These are phyloP conservation scores for Rhea americana DNA, from an alignment of 2,113 vertebrate species.

Conservation along the genomic window DNA sequence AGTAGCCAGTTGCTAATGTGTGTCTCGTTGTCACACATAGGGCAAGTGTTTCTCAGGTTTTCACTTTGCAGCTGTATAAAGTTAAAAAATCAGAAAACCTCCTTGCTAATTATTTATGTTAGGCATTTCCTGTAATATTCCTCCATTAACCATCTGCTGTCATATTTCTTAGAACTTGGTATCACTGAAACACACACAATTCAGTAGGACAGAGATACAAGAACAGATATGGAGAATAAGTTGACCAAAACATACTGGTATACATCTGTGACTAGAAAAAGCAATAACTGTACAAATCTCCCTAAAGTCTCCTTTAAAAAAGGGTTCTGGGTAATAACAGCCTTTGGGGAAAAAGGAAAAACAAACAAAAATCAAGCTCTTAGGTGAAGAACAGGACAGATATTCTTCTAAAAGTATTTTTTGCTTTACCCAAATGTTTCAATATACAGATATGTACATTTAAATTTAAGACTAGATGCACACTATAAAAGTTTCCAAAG, in stretches of 20 bases:
- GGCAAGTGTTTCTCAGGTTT: neutral
- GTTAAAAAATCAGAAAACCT: neutral
- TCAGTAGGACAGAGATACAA: neutral
- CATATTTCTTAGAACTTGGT: neutral
- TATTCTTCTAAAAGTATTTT: neutral
- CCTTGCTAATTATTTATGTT: neutral
- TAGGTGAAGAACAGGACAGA: neutral
- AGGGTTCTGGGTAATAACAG: neutral
- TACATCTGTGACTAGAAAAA: neutral
- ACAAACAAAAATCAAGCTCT: neutral
- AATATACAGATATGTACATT: neutral
- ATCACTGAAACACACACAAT: neutral
- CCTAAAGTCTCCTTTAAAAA: neutral
- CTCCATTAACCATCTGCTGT: neutral
- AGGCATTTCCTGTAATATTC: neutral
- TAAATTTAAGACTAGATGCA: neutral
- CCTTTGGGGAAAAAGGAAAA: neutral
- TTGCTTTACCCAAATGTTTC: neutral
- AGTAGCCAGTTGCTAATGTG: neutral
- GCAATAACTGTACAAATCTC: neutral
- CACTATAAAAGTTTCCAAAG: neutral
- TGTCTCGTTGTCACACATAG: neutral
- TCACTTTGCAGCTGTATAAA: neutral
- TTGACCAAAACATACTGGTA: neutral
- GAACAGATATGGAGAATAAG: neutral